Conservation (phyloP, 1,140 invertebrate genomes). For the Carcinoscorpius rotundicauda region DNA sequence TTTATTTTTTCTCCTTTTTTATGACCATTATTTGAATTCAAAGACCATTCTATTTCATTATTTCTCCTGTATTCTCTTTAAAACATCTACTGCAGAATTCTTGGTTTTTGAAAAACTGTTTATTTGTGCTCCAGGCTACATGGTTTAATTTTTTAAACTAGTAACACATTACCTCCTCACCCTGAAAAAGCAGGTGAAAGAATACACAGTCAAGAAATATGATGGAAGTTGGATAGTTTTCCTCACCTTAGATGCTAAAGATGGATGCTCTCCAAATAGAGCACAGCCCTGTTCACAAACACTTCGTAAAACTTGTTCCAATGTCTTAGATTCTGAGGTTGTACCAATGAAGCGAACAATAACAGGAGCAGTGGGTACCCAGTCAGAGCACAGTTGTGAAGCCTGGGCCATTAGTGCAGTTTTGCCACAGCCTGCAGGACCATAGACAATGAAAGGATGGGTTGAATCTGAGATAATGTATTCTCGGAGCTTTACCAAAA, state of each 20-base stretch:
- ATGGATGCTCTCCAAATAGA: slow-evolving; percentile 31
- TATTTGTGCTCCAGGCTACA: too few relatives aligned
- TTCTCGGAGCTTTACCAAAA: slow-evolving; percentile 30
- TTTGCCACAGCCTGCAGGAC: slow-evolving; percentile 64
- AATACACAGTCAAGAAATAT: too few relatives aligned
- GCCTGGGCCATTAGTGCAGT: slow-evolving; percentile 58
- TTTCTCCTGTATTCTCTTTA: too few relatives aligned
- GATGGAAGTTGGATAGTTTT: too few relatives aligned
- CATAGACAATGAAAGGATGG: slow-evolving; percentile 55
- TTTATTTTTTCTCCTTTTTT: too few relatives aligned
- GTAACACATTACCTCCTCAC: too few relatives aligned
- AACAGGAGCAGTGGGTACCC: slow-evolving; percentile 49
- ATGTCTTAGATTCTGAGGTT: slow-evolving; percentile 50
- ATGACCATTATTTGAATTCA: too few relatives aligned
- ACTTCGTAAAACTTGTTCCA: slow-evolving; percentile 49
- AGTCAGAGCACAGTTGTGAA: slow-evolving; percentile 48
- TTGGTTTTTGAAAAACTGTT: too few relatives aligned
- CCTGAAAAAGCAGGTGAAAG: too few relatives aligned
- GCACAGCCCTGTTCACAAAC: slow-evolving; percentile 53
- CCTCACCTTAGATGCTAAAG: slow-evolving; percentile 22
- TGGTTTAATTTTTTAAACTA: slow-evolving; percentile 28
- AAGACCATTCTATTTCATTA: too few relatives aligned
- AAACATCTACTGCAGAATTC: too few relatives aligned
- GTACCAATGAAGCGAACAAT: slow-evolving; percentile 45
- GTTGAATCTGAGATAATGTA: slow-evolving; percentile 48